Percentiles rank a stretch among this genome's conserved stretches.
phyloP scores from a whole-genome alignment of 2,888 invertebrate species.

The Ochlodes sylvanus region DNA sequence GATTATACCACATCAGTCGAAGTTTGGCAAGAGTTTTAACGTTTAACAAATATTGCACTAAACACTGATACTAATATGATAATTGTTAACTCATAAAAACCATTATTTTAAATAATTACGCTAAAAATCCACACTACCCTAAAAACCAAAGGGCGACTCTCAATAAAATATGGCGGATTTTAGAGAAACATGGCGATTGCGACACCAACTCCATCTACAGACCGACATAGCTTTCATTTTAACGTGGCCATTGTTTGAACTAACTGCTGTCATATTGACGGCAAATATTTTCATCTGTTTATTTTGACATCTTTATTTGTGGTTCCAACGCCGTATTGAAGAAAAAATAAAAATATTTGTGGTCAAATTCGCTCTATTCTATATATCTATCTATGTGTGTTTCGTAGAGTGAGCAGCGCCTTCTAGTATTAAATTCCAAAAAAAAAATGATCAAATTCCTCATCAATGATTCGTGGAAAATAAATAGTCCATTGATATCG shows the following conservation, averaged over 20 bases:
- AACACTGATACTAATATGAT: conserved; percentile 70
- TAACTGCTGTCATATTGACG: conserved; percentile 1
- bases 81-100: conserved; percentile 72
- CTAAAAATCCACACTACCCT: conserved; percentile 73
- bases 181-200: conserved; percentile 71
- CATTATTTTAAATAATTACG: conserved; percentile 72
- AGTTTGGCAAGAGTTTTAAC: conserved; percentile 53
- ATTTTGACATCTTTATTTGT: too few species aligned
- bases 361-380: too few species aligned
- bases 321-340: too few species aligned
- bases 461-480: too few species aligned
- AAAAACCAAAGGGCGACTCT: conserved; percentile 76
- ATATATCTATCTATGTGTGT: too few species aligned
- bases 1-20: conserved; percentile 68
- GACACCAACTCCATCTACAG: conserved; percentile 62
- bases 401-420: too few species aligned
- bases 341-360: too few species aligned
- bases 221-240: conserved; percentile 40
- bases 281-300: neutral
- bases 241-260: conserved; percentile 8
- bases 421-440: too few species aligned
- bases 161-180: conserved; percentile 82
- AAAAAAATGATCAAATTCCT: too few species aligned
- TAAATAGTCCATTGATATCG: too few species aligned
- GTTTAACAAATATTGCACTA: conserved; percentile 66